Evolutionary conservation across 2,888 invertebrate species (phyloP), one percentile per base, ranked within the genome.

Genomic region (Drosophila nr. medialis): DNA sequence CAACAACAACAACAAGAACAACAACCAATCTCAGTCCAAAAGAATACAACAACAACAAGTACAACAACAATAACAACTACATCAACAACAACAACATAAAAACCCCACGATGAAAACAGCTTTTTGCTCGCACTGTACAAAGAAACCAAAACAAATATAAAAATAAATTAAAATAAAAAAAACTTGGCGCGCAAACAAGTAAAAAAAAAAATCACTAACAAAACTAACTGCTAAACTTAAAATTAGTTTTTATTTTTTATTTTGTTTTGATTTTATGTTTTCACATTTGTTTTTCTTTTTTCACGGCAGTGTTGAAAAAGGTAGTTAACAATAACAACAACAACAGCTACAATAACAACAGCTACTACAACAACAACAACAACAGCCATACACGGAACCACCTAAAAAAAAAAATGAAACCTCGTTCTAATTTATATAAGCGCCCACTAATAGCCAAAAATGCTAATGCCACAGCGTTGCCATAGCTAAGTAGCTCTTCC

Each of bases 301-400:
- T 69, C 51, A 80, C 55, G 77, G 50, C 80, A 80, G 77, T 76
- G 64, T 75, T 74, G 64, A 34, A 56, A 58, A 72, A 78, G 81
- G 78, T 77, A 72, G 69, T 66, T 69, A 75, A 78, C 68, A 71
- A 77, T 54, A 80, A 77, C 64, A 77, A 76, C 63, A 75, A 76
- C 67, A 68, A 72, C 66, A 75, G 56, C 77, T 36, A 56, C 55
- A 40, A 62, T 61, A n/a, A 54, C 62, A 59, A 56, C 72, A 45
- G 45, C 59, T 53, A 70, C 71, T 24, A 48, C 61, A 27, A 62
- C 58, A 51, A 60, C 65, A 59, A 59, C 50, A 69, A 70, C 45
- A 36, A 56, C 62, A 60, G 58, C 55, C 64, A 64, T 42, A 75
- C 64, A 72, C 50, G 71, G 71, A 72, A 63, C 72, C 56, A 58